Conservation (phyloP, 2,888 invertebrate genomes). For the Pseudococcus longispinus region DNA sequence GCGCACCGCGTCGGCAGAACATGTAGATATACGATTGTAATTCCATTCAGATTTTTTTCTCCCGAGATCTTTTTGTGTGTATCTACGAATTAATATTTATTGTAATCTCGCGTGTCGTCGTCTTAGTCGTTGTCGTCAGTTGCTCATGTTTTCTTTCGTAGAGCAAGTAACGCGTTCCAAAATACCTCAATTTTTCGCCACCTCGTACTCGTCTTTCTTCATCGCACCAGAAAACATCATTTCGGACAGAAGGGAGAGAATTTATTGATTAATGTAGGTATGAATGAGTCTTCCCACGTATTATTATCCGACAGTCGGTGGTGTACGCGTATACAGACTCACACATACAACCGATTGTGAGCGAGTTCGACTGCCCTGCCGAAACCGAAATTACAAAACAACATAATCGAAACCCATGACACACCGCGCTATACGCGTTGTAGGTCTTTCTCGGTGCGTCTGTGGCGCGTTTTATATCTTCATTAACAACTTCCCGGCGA, state of each 20-base stretch:
- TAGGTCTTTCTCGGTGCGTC: conserved; percentile 18
- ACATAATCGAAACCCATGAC: conserved; percentile 38
- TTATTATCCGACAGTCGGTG: neutral
- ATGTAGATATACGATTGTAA: neutral
- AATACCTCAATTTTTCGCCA: neutral
- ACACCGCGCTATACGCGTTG: conserved; percentile 4
- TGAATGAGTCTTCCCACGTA: conserved; percentile 26
- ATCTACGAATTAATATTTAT: neutral
- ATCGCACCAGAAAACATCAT: neutral
- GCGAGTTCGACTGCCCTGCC: neutral
- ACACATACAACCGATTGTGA: too few relatives aligned
- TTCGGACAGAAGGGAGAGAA: neutral
- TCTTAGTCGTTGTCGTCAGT: neutral
- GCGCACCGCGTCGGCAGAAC: neutral
- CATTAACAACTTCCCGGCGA: conserved; percentile 50
- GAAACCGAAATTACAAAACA: conserved; percentile 9
- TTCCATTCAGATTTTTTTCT: neutral
- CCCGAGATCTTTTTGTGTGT: neutral
- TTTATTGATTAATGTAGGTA: conserved; percentile 4
- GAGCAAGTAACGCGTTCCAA: neutral
- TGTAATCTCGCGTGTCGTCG: neutral
- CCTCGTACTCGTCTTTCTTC: neutral
- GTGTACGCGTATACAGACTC: neutral
- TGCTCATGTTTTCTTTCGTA: neutral
- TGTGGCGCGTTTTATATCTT: conserved; percentile 37